A percentile compares a stretch with the other conserved stretches of the same genome.
phyloP scores from a whole-genome alignment of 64 coral and sea anemone genomes.

The Hydrozoanthus tunicans region DNA sequence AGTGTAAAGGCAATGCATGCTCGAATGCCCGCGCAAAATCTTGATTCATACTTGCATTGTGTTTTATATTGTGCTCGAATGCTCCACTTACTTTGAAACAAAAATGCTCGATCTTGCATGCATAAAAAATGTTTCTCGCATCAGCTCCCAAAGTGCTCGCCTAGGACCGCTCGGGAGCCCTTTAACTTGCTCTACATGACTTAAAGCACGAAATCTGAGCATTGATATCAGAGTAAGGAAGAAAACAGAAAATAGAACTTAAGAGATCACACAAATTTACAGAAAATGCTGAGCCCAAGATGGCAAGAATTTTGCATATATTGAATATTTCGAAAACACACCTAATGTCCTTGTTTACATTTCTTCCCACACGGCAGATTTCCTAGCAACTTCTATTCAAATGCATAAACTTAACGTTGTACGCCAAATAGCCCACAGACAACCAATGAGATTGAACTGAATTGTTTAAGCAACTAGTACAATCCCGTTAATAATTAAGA shows the following conservation, averaged over 20 bases:
- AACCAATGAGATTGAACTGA: not conserved
- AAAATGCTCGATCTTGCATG: too few relatives aligned
- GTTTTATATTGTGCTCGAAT: too few relatives aligned
- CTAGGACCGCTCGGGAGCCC: too few relatives aligned
- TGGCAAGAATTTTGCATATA: not conserved
- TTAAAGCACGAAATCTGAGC: not conserved
- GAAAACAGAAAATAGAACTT: not conserved
- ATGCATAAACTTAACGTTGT: not conserved
- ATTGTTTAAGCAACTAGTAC: not conserved
- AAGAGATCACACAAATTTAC: too few relatives aligned
- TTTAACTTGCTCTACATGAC: too few relatives aligned
- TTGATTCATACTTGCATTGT: too few relatives aligned
- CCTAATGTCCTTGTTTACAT: not conserved
- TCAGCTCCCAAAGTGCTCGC: too few relatives aligned
- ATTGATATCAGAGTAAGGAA: not conserved
- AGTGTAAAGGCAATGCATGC: too few relatives aligned
- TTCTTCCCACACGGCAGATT: not conserved
- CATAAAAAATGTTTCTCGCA: too few relatives aligned
- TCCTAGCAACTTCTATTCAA: slow-evolving; percentile 43
- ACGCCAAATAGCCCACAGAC: not conserved
- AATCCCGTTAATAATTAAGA: not conserved
- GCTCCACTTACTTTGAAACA: too few relatives aligned
- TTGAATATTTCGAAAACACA: not conserved
- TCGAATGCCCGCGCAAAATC: too few relatives aligned
- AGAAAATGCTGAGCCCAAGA: not conserved